Base-by-base conservation (phyloP, 1,140 invertebrate genomes). In the Cecropterus lyciades region DNA sequence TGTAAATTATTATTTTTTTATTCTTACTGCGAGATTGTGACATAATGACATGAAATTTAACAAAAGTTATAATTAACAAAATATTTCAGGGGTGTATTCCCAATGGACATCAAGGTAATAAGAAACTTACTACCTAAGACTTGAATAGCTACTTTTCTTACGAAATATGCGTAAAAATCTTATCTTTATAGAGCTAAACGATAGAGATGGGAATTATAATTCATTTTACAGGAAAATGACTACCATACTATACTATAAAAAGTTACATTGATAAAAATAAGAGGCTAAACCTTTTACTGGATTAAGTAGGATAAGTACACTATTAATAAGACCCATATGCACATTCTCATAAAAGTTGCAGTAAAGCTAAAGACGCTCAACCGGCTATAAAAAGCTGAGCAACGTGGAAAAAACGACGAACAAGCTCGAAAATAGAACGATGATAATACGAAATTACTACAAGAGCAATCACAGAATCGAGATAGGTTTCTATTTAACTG, bases 401-500 rank as follows among this genome's bases (percentile, higher is more conserved):
- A 8, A 9, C 20, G 13, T 27, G n/a, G 46, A 27, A 51, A 51
- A 51, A 27, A 13, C 48, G 11, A 51, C 20, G n/a, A 51, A 13
- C 10, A 16, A 20, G 11, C 24, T 45, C n/a, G 2, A 45, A 57
- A 57, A 57, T 27, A 46, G 40, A 57, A 46, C 24, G 8, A 13
- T 51, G 5, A 51, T 27, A 51, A 51, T 13, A 51, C 20, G 11
- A 27, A 51, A 51, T 51, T 8, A 51, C 10, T 27, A 27, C 17
- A 27, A 51, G 48, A 51, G 62, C 57, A 62, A 69, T 67, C 24
- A 56, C 46, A 33, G 14, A 37, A 45, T 24, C 57, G 40, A 59
- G 42, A 43, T 68, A 65, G 42, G 45, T 72, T 75, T 75, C 67
- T 65, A 72, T 45, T 65, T 70, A 63, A 51, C 48, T 45, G 70